Evolutionary conservation across 2,888 invertebrate genomes (phyloP), one percentile per base, ranked within the genome.

Genomic region (Cosmorhoe ocellata): DNA sequence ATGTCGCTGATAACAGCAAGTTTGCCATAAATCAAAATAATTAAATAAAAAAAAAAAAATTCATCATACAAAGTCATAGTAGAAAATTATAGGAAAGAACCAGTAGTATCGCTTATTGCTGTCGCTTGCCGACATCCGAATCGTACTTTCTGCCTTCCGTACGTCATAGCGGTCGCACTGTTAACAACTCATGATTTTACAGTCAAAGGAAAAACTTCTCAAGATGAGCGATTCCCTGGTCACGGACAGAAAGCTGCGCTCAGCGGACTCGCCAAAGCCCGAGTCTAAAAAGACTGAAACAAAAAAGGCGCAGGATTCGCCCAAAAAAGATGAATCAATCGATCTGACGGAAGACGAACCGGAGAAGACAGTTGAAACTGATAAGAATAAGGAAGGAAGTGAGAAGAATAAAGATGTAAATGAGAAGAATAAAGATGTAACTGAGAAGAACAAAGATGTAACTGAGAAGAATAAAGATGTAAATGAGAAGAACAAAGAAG

Each of bases 151-250:
- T n/a, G n/a, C n/a, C n/a, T n/a, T n/a, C n/a, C n/a, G n/a, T n/a
- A n/a, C n/a, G n/a, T n/a, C n/a, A n/a, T n/a, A n/a, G n/a, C n/a
- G n/a, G n/a, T n/a, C n/a, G n/a, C n/a, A 18, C 4, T 18, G 3
- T 18, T 18, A 18, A 18, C 4, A 4, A 18, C 4, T 2, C 4
- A 18, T 7, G 3, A 24, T 24, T 56, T 84, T 71, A 7, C 81
- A 88, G 87, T 77, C 82, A 1, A 88, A 84, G 60, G 84, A 81
- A 24, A 88, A 88, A 65, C 59, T 86, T 0, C 62, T 85, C 8
- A 89, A 86, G 44, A 55, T 85, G 36, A 81, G 81, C 51, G 88
- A 88, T 27, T 47, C 69, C 0, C 55, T 67, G 0, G 27, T 71
- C 0, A 77, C 82, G 0, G 85, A 84, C 40, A 76, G 87, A 6